Evolutionary conservation across 1,140 invertebrate genomes (phyloP).

Genomic region (Helicoverpa zea): DNA sequence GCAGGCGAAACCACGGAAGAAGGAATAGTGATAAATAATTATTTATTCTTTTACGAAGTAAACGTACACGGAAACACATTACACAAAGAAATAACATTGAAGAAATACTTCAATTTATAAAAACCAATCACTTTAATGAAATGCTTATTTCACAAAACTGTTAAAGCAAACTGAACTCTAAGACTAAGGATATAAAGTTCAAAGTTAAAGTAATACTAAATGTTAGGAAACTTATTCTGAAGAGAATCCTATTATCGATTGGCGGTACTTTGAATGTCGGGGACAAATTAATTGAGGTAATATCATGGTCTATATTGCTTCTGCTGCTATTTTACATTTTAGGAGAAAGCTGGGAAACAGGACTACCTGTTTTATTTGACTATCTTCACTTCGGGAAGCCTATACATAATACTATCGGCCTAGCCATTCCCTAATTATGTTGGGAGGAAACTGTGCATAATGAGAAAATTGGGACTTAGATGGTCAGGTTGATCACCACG

Average conservation of each 20-base stretch:
- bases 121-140: slow-evolving; percentile 9
- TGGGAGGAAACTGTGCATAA: no score
- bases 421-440: no score
- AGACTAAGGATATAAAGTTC: background rate
- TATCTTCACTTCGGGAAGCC: no score
- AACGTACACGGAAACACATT: no score
- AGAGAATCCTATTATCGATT: slow-evolving; percentile 20
- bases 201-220: background rate
- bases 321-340: background rate
- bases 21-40: no score
- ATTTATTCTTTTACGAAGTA: no score
- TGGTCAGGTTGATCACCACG: no score
- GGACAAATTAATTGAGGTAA: slow-evolving; percentile 18
- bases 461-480: no score
- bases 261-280: background rate
- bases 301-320: background rate
- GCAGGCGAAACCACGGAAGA: no score
- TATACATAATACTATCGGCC: no score
- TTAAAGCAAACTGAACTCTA: background rate
- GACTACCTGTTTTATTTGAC: no score
- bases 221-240: background rate
- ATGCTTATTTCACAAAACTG: background rate
- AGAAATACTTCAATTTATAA: background rate
- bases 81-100: background rate
- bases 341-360: no score